Percentiles rank a stretch among this genome's conserved stretches.
phyloP scores from a whole-genome alignment of 2,888 invertebrate genomes.

The Thymelicus acteon region DNA sequence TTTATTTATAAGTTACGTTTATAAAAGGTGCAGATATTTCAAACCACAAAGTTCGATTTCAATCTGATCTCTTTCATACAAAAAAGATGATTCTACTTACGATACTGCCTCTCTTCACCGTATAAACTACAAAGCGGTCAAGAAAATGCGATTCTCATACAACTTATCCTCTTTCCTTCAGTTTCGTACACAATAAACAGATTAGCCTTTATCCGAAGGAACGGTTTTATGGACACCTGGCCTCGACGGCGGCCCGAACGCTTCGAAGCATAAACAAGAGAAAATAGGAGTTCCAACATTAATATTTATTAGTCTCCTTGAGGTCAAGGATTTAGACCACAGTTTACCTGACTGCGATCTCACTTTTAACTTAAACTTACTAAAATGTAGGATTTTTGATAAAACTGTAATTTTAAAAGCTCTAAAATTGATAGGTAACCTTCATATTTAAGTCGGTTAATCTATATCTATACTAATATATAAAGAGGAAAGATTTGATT shows the following conservation, averaged over 20 bases:
- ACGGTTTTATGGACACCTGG: conserved; percentile 26
- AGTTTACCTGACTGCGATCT: background rate
- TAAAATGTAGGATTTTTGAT: too few species aligned
- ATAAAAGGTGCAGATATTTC: too few species aligned
- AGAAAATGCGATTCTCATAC: conserved; percentile 30
- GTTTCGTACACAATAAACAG: conserved; percentile 34
- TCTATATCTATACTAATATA: too few species aligned
- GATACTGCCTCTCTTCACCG: background rate
- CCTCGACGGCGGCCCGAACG: conserved; percentile 6
- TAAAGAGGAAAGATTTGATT: too few species aligned
- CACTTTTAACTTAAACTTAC: background rate
- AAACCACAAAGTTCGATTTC: too few species aligned
- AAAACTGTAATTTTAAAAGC: too few species aligned
- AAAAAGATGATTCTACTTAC: conserved; percentile 28
- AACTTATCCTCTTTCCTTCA: conserved; percentile 33
- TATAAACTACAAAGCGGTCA: conserved; percentile 34
- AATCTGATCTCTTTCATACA: background rate
- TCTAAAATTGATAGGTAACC: too few species aligned
- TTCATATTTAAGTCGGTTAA: too few species aligned
- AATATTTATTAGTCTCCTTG: conserved; percentile 26
- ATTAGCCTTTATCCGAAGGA: conserved; percentile 32
- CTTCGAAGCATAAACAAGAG: conserved; percentile 17
- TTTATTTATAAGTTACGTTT: too few species aligned
- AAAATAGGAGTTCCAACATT: conserved; percentile 15
- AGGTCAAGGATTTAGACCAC: conserved; percentile 28